Base-by-base conservation (phyloP, 1,140 invertebrate species). In the Eriosoma lanigerum region DNA sequence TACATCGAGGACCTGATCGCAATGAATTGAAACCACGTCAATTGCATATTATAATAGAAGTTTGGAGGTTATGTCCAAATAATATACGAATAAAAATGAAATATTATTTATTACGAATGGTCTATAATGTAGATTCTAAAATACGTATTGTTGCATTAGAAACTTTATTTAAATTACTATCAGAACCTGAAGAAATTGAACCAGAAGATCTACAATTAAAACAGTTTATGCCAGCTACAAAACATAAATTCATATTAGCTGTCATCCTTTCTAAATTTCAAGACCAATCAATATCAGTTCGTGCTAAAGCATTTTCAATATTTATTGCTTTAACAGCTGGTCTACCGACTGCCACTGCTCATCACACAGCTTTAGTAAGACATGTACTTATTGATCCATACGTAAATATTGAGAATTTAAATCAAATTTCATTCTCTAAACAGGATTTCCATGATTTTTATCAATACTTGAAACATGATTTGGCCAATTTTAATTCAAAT, bases 101-200 rank as follows among this genome's bases (percentile, higher is more conserved):
- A 62, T 78, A 62, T 62, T 78, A 78, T 60, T 48, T 78, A n/a
- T 60, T 78, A 3, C 17, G 32, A n/a, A n/a, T 78, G 56, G 75
- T 60, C 4, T 62, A 78, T 62, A 21, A 78, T 78, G 21, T 62
- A 46, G 75, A 78, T 62, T 32, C 58, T 62, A 78, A 78, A 78
- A 10, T 62, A 78, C 75, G 75, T 19, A 52, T 32, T 24, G 75
- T 78, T 19, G 75, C 75, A 60, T 60, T 78, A 5, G 75, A 78
- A 5, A 78, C 38, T 32, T 46, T 78, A 19, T 78, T 60, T 12
- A 78, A 48, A 78, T 17, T 78, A 46, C 50, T 78, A 29, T 78
- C 75, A 60, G 75, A 78, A 60, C 75, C 75, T 62, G 75, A 78
- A 60, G 75, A 78, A 62, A 48, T 15, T 38, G 75, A 78, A 62